Base-by-base conservation (phyloP, 2,797 vertebrate genomes). In the Leuciscus waleckii region DNA sequence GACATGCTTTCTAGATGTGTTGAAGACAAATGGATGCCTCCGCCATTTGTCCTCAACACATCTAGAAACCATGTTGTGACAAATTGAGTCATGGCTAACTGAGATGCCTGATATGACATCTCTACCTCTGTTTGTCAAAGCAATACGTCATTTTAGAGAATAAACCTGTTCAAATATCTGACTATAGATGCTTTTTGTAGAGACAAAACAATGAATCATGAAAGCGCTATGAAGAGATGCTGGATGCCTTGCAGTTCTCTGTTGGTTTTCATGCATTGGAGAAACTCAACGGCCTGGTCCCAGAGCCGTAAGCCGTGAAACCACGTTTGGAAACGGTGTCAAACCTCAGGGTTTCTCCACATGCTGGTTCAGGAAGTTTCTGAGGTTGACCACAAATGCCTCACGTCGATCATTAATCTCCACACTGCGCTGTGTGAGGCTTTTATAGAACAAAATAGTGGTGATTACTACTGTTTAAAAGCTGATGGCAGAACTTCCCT, bases 301-400 rank as follows among this genome's bases (percentile, higher is more conserved):
- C 26, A 51, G 43, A 73, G n/a, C 80, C 11, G 54, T 84, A 68
- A 82, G 35, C 51, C 5, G 11, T 58, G 35, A 82, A 75, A 70
- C 80, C 82, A 71, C 71, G 76, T 86, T 35, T 85, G 81, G 88
- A 81, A 92, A 89, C 83, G 3, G 80, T 21, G 83, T 91, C 88
- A 93, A 91, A 92, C 92, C 90, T 84, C 91, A 92, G 87, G 82
- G 74, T 61, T 73, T 88, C 86, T 90, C 32, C 82, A 76, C 88
- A 26, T 71, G 81, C 43, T 81, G 84, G 41, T 71, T 49, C 51
- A 41, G 37, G 76, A 71, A 77, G 69, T 73, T 46, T 82, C 63
- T 78, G 63, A 78, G 69, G 84, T 85, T 73, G 46, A 81, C 79
- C 79, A 82, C 51, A 82, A 13, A 84, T 41, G 58, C 29, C 63